Percentiles rank a stretch among this genome's conserved stretches.
phyloP scores from a whole-genome alignment of 2,113 vertebrate genomes.

The Alligator sinensis region DNA sequence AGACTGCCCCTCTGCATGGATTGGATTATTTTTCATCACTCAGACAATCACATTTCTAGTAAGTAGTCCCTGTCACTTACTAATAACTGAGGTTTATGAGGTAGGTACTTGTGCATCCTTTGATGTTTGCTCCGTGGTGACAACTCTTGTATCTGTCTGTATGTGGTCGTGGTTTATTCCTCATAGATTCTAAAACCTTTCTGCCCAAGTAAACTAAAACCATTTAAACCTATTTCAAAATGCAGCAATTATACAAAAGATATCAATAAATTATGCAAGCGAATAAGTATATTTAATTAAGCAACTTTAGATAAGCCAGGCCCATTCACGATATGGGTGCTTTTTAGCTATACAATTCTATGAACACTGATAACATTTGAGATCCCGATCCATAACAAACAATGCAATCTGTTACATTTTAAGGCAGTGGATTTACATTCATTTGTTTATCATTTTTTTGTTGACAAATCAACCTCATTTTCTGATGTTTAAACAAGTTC shows the following conservation, averaged over 20 bases:
- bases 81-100: neutral
- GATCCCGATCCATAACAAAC: constrained; percentile 45
- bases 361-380: neutral
- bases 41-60: neutral
- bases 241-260: constrained; percentile 17
- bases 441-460: constrained; percentile 48
- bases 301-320: constrained; percentile 4
- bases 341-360: neutral
- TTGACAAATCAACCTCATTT: constrained; percentile 49
- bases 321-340: neutral
- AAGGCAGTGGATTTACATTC: constrained; percentile 50
- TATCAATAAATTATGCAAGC: constrained; percentile 44
- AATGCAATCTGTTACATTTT: constrained; percentile 11
- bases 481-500: constrained; percentile 62
- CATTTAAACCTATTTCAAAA: neutral
- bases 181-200: constrained; percentile 2
- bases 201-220: constrained; percentile 38
- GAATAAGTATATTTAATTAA: constrained; percentile 45
- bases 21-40: neutral
- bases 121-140: neutral
- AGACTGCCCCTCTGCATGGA: neutral
- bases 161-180: neutral
- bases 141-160: neutral
- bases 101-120: neutral
- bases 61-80: neutral